phyloP scores from a whole-genome alignment of 2,888 invertebrate species.

The Drosophila austrosaltans region DNA sequence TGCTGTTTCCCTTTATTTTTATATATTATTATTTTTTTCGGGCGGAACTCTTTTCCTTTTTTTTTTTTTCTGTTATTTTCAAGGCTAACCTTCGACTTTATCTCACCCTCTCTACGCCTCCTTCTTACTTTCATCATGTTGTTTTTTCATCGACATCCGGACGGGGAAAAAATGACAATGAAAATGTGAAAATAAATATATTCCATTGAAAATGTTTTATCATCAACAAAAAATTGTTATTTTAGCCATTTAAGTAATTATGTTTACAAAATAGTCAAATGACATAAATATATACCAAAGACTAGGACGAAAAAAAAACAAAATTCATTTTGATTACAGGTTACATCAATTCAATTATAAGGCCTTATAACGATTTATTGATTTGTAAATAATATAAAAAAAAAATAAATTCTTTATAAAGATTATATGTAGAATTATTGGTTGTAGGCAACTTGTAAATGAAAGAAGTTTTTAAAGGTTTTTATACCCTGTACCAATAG shows the following conservation, averaged over 20 bases:
- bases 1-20: conserved; percentile 60
- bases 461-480: no score
- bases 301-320: not conserved
- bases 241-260: conserved; percentile 70
- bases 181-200: conserved; percentile 56
- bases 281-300: not conserved
- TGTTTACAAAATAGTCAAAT: conserved; percentile 31
- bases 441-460: no score
- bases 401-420: no score
- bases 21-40: conserved; percentile 35
- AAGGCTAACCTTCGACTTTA: conserved; percentile 46
- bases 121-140: conserved; percentile 18
- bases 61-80: conserved; percentile 36
- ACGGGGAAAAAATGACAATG: conserved; percentile 39
- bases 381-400: no score
- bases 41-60: conserved; percentile 20
- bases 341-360: not conserved
- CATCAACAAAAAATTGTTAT: conserved; percentile 63
- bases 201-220: conserved; percentile 38
- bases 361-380: no score
- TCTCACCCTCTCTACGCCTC: conserved; percentile 1
- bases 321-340: not conserved
- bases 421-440: not conserved
- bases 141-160: conserved; percentile 50
- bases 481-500: no score